Conservation (phyloP, 2,113 vertebrate species). For the Sinocyclocheilus anophthalmus region DNA sequence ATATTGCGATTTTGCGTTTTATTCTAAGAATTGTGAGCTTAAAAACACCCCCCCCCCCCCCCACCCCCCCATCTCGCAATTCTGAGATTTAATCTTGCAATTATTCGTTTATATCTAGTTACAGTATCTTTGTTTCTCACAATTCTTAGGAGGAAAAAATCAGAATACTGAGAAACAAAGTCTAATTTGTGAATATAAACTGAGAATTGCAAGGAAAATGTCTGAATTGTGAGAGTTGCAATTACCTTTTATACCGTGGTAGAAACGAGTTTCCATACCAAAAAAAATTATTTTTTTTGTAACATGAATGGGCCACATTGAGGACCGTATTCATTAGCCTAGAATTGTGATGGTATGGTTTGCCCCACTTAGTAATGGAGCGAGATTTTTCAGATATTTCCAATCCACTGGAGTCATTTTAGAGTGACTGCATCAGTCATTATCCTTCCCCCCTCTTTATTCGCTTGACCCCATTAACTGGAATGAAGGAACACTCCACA, state of each 20-base stretch:
- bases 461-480: constrained; percentile 5
- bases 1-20: no score
- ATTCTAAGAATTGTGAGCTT: no score
- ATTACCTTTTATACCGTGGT: background rate
- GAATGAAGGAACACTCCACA: constrained; percentile 8
- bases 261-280: no score
- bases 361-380: background rate
- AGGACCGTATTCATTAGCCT: background rate
- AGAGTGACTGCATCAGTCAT: background rate
- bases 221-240: no score
- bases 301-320: background rate
- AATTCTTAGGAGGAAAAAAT: background rate
- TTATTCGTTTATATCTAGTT: no score
- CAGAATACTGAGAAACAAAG: background rate
- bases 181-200: background rate
- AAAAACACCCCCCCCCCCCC: no score
- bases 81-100: no score
- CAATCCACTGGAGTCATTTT: constrained; percentile 17
- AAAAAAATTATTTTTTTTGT: background rate
- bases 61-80: no score
- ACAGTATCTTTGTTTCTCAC: background rate
- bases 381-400: background rate
- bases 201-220: background rate
- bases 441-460: background rate
- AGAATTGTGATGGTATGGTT: background rate